Evolutionary conservation across 2,797 vertebrate species (phyloP).

Genomic region (Cetoscarus ocellatus): DNA sequence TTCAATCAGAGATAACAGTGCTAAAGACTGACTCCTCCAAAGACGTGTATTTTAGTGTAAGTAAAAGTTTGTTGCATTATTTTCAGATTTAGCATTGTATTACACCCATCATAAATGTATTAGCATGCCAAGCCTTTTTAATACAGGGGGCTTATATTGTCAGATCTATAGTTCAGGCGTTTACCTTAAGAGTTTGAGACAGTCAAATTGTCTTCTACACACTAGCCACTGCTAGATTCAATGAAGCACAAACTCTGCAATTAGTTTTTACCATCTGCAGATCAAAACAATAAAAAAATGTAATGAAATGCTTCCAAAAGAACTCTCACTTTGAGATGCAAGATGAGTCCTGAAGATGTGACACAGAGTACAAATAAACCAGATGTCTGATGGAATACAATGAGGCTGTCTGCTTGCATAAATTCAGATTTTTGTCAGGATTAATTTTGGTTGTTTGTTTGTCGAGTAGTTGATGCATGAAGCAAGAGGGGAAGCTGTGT

Average conservation of each 20-base stretch:
- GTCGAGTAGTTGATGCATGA: not conserved
- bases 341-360: constrained; percentile 11
- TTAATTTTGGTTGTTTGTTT: constrained; percentile 6
- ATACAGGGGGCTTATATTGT: not conserved
- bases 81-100: not conserved
- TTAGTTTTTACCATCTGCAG: constrained; percentile 15
- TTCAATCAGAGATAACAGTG: too few species aligned
- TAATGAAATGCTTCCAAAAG: not conserved
- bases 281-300: not conserved
- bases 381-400: constrained; percentile 10
- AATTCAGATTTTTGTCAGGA: constrained; percentile 4
- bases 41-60: too few species aligned
- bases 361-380: not conserved
- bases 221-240: not conserved
- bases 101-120: not conserved
- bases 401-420: constrained; percentile 8
- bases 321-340: not conserved
- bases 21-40: too few species aligned
- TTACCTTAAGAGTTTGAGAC: not conserved
- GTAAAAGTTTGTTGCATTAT: too few species aligned
- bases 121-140: not conserved
- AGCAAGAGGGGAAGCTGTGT: not conserved
- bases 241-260: not conserved
- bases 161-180: not conserved
- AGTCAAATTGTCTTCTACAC: not conserved